Base-by-base conservation (phyloP, 2,797 vertebrate species). In the Myotis daubentonii region DNA sequence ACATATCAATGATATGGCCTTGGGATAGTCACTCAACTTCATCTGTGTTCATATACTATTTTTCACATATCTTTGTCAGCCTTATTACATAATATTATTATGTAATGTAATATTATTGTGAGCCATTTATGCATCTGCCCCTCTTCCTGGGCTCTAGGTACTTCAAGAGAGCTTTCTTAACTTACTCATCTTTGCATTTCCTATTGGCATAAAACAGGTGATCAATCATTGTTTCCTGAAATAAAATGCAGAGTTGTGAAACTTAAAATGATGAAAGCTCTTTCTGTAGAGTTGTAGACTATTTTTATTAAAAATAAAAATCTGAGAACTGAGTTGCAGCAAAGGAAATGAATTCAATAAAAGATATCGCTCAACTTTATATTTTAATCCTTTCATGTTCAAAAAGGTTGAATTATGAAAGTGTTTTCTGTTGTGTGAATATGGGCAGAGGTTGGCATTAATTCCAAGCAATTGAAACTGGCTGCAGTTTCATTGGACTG, bases 281-380 rank as follows among this genome's bases (percentile, higher is more conserved):
- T 78, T 68, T n/a, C 5, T 60, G 53, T 22, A 44, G 3, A 70
- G 8, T 75, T 71, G 25, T 15, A 75, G 55, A 44, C 12, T 38
- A n/a, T 28, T 94, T 94, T 87, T 81, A 30, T 76, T 89, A 89
- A 95, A 93, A 91, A 44, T 51, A 71, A 95, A 83, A 89, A 53
- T 80, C 53, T 22, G 13, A 75, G 22, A 84, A 71, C 44, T 20
- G 9, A 92, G n/a, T 75, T 2, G 5, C 84, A 94, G 53, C 16
- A 17, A n/a, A 85, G 25, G 5, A 78, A 90, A 92, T 41, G 22
- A 91, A 68, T 72, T 89, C 28, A 17, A 25, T 75, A 89, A 62
- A 91, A 62, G 3, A 53, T 47, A n/a, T 68, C 2, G 22, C n/a
- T 62, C 51, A 65, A 66, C 4, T 72, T 95, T 28, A 33, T 70